phyloP scores from a whole-genome alignment of 2,797 vertebrate species.

The Catostomus latipinnis region DNA sequence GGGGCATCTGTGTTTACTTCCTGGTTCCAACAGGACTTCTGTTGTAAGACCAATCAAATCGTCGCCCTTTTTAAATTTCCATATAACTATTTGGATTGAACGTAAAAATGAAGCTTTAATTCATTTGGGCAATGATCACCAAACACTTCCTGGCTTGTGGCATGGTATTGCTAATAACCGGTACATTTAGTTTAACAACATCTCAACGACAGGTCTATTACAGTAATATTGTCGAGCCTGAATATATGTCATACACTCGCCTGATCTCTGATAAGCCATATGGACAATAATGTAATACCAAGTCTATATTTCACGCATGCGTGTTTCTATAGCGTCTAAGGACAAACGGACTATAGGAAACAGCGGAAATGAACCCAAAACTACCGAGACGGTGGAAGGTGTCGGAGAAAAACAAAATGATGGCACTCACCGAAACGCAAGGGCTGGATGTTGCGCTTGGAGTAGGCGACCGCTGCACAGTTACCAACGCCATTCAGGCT shows the following conservation, averaged over 20 bases:
- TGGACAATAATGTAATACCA: conserved; percentile 52
- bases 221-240: too few species aligned
- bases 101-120: conserved; percentile 1
- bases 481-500: conserved; percentile 98
- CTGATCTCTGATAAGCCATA: not conserved
- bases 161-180: conserved; percentile 13
- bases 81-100: not conserved
- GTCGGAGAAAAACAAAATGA: conserved; percentile 35
- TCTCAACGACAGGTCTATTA: not conserved
- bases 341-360: conserved; percentile 74
- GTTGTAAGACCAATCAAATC: too few species aligned
- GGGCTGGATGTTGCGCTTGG: conserved; percentile 99
- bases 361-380: conserved; percentile 69
- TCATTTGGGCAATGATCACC: not conserved
- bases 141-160: not conserved
- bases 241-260: not conserved
- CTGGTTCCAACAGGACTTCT: too few species aligned
- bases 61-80: not conserved
- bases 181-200: conserved; percentile 4
- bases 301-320: conserved; percentile 84
- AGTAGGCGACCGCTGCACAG: conserved; percentile 97
- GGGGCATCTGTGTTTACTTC: conserved; percentile 20
- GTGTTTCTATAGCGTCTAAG: conserved; percentile 82
- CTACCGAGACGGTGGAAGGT: conserved; percentile 48
- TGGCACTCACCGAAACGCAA: conserved; percentile 92